phyloP scores from a whole-genome alignment of 2,797 vertebrate genomes.

The Anableps anableps region DNA sequence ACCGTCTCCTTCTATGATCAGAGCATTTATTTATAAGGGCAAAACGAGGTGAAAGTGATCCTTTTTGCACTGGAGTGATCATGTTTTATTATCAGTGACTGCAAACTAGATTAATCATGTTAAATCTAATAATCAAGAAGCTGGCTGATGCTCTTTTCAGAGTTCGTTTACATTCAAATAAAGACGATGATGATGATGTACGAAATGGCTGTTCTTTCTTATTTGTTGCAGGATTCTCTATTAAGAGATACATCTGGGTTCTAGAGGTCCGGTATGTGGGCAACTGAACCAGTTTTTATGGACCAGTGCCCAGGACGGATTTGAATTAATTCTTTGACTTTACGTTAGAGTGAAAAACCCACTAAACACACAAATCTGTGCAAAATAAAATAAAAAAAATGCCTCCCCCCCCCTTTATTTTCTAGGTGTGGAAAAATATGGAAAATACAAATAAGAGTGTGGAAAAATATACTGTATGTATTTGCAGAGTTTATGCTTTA shows the following conservation, averaged over 20 bases:
- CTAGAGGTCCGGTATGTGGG: not conserved
- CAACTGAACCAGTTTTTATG: not conserved
- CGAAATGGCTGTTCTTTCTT: conserved; percentile 12
- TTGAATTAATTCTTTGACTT: not conserved
- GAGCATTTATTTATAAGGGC: not conserved
- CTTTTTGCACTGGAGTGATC: conserved; percentile 54
- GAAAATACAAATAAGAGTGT: not conserved
- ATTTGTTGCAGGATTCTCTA: not conserved
- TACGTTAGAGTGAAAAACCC: not conserved
- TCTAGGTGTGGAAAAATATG: not conserved
- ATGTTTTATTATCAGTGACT: conserved; percentile 74
- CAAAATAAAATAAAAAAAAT: not conserved
- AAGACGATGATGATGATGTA: conserved; percentile 70
- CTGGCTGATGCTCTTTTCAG: conserved; percentile 76
- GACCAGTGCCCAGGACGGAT: not conserved
- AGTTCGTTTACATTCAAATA: conserved; percentile 84
- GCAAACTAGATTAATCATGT: conserved; percentile 70
- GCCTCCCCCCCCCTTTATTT: not conserved
- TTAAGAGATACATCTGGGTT: not conserved
- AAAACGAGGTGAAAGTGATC: conserved; percentile 18
- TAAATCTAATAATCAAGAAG: conserved; percentile 66
- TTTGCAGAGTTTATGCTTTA: not conserved
- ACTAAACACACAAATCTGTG: not conserved
- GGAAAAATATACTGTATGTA: not conserved
- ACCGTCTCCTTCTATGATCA: conserved; percentile 12